Evolutionary conservation across 2,888 invertebrate species (phyloP).

Genomic region (Lysandra coridon): DNA sequence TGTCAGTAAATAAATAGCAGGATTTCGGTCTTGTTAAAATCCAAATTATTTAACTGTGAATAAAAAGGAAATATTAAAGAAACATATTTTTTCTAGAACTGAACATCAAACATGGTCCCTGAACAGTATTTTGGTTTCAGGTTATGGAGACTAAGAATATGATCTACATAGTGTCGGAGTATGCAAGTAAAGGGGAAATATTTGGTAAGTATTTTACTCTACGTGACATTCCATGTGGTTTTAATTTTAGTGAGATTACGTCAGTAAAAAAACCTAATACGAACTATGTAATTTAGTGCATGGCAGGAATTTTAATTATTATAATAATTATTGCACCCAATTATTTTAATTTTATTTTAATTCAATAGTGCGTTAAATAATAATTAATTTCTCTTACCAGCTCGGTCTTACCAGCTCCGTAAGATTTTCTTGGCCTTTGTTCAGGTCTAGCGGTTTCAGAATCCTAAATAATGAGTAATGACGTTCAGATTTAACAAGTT

Average conservation of each 20-base stretch:
- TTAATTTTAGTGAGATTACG: background rate
- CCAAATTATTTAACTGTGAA: no score
- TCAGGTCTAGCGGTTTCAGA: background rate
- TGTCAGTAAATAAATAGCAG: no score
- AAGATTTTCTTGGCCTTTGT: background rate
- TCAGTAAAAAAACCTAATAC: background rate
- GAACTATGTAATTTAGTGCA: background rate
- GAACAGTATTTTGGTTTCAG: conserved; percentile 75
- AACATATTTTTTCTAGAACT: background rate
- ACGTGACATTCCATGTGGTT: background rate
- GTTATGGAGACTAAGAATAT: conserved; percentile 99
- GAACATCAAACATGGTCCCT: background rate
- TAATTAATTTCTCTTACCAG: background rate
- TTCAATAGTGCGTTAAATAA: background rate
- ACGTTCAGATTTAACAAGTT: background rate
- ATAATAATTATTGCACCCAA: background rate
- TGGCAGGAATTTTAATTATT: background rate
- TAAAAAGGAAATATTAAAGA: no score
- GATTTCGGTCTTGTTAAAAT: no score
- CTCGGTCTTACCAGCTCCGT: background rate
- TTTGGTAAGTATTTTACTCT: conserved; percentile 86
- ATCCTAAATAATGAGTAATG: background rate
- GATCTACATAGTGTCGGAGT: conserved; percentile 99
- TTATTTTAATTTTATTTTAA: background rate
- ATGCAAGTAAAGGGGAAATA: conserved; percentile 98